Evolutionary conservation across 2,888 invertebrate genomes (phyloP), one percentile per base, ranked within the genome.

Genomic region (Smittia sp.): DNA sequence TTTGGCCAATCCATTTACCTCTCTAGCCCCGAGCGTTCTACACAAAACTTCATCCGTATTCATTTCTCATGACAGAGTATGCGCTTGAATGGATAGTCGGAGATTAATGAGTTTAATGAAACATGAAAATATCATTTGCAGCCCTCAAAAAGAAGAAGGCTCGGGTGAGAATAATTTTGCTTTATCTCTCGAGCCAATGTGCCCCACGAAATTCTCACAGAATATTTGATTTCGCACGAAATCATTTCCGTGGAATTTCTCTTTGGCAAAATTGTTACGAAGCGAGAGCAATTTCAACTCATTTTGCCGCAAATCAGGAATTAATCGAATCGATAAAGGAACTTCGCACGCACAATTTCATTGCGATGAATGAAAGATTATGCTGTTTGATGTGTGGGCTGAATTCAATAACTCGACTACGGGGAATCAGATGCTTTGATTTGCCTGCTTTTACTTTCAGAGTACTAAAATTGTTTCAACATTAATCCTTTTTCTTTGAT

Each of bases 41-140:
- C 15, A 52, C 52, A 52, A 4, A 22, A 58, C 58, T 22, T 63
- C 63, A 63, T 63, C 27, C 63, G n/a, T 13, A 20, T 27, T 63
- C 25, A 63, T 27, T 63, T 18, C 22, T 27, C 25, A 13, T 63
- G 27, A 27, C 11, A 25, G 20, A 22, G 24, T 58, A 22, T 46
- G 22, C 58, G 24, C 11, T 22, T n/a, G 63, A 63, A 25, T 27
- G 63, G 63, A 63, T 27, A 13, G 13, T 4, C 63, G 3, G 11
- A 27, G 63, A 63, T 63, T 20, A 63, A 63, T 27, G 25, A 25
- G 63, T 63, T 63, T 63, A 63, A 63, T 63, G 63, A 63, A 63
- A 63, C 63, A 63, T 27, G 63, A 27, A 63, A 63, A 63, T 63
- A 27, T 27, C 63, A 63, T 63, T 24, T 63, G 27, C 13, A 25